These are phyloP conservation scores for Turritopsis rubra DNA, from an alignment of 30 jellyfish, hydroid and myxozoan genomes.

Conservation along the genomic window DNA sequence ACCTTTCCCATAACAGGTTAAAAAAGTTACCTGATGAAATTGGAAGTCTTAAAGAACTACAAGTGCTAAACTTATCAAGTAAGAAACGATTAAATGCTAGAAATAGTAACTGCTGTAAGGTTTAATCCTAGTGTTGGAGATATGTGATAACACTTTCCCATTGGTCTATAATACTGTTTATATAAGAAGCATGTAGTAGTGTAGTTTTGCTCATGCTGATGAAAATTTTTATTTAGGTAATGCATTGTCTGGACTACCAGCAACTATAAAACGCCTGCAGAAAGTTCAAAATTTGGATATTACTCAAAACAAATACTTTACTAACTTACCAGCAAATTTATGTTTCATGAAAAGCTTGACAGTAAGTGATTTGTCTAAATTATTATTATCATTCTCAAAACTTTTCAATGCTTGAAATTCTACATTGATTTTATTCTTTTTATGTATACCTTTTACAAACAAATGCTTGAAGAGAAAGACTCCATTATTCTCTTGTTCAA, in stretches of 20 bases:
- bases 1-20: conserved; percentile 49
- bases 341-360: conserved; percentile 42
- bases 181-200: no score
- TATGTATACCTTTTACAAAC: no score
- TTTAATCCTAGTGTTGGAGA: not conserved
- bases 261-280: conserved; percentile 44
- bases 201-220: no score
- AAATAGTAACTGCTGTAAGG: not conserved
- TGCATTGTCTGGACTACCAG: conserved; percentile 49
- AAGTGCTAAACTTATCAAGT: conserved; percentile 40
- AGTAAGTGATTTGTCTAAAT: conserved; percentile 25
- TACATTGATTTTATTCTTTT: no score
- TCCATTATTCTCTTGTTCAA: no score
- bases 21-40: conserved; percentile 64
- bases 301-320: conserved; percentile 42
- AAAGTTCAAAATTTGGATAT: conserved; percentile 47
- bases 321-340: conserved; percentile 59
- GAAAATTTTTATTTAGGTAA: conserved; percentile 36
- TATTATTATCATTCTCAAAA: no score
- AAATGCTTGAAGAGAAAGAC: no score
- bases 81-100: not conserved
- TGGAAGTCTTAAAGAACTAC: conserved; percentile 28
- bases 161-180: not conserved
- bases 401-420: no score
- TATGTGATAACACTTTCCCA: no score